Evolutionary conservation across 1,140 invertebrate species (phyloP), one percentile per base, ranked within the genome.

Genomic region (Hycleus cichorii): DNA sequence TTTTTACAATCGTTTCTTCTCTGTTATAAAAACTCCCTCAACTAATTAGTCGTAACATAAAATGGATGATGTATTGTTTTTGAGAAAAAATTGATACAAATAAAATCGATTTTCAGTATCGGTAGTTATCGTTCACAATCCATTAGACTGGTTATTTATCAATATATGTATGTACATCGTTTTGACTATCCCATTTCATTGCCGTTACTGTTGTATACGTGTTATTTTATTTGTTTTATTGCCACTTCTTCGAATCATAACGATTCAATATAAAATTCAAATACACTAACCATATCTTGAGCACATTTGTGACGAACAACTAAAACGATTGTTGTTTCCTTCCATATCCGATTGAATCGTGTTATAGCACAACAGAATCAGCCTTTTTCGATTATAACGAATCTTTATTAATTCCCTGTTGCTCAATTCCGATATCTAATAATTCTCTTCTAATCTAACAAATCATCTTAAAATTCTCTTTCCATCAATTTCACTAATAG

Each of bases 91-190:
- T 32, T 32, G 7, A 61, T 57, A 57, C 51, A 61, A 42, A 49
- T 62, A 52, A 62, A 54, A 62, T 62, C 56, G 60, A 62, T 62
- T 62, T 50, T 59, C 56, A 62, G 59, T 62, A 62, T 38, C 56
- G 42, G 44, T 51, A 62, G 48, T 62, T 62, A 62, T 62, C 60
- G 60, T 57, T 58, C 52, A 59, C 60, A 54, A 59, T 26, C 60
- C 60, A 62, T 62, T 62, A 62, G 47, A 62, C 57, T 43, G 51
- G 57, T 59, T 58, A 59, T 49, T 54, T 62, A 62, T 62, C 56
- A 62, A 57, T 53, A 57, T 45, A 59, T 18, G 18, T 18, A 18
- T 18, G 18, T 59, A 62, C 59, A 55, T 62, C 56, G 57, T 55
- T 52, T 58, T 62, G 60, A 62, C 51, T 62, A 49, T 24, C 53